Percentiles rank a stretch among this genome's conserved stretches.
Evolutionary conservation across 2,113 vertebrate species (phyloP).

Genomic region (human (Homo sapiens)): GRCh38 chr1:155110001-155110500

Average conservation of each 20-base stretch:
- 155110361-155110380: not conserved
- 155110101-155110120: no score
- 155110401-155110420: not conserved
- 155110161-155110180: no score
- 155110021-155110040: no score
- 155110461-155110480: conserved; percentile 51
- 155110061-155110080: no score
- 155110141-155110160: no score
- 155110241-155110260: not conserved
- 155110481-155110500: conserved; percentile 42
- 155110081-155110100: no score
- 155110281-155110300: not conserved
- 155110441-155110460: conserved; percentile 8
- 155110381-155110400: not conserved
- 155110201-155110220: no score
- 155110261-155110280: not conserved
- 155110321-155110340: not conserved
- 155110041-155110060: no score
- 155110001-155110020: no score
- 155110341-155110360: not conserved
- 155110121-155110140: no score
- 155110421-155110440: not conserved
- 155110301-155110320: not conserved
- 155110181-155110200: no score
- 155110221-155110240: not conserved